Percentiles rank a stretch among this genome's conserved stretches.
phyloP scores from a whole-genome alignment of 2,113 vertebrate genomes.

The Nycticebus coucang region DNA sequence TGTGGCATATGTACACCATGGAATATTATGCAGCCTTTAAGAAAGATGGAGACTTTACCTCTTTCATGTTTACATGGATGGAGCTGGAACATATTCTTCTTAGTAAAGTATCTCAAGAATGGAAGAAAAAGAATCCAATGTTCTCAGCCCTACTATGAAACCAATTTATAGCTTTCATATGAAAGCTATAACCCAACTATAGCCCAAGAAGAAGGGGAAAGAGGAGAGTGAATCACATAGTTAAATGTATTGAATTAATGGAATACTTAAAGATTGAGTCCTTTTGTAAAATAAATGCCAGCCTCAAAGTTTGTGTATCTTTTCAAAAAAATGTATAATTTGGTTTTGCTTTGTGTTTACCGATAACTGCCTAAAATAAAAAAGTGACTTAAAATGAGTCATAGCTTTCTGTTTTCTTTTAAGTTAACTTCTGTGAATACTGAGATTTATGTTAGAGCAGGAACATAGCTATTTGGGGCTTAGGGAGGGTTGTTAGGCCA shows the following conservation, averaged over 20 bases:
- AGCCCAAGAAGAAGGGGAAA: no score
- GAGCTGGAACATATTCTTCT: no score
- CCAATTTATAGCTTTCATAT: no score
- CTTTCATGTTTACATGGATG: no score
- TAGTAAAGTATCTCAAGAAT: no score
- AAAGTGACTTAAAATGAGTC: constrained; percentile 25
- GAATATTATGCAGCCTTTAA: no score
- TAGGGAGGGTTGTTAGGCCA: not conserved
- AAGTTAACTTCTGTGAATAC: constrained; percentile 8
- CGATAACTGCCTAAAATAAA: constrained; percentile 33
- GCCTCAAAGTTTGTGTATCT: not conserved
- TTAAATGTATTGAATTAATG: not conserved
- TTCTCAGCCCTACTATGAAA: no score
- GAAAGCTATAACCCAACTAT: no score
- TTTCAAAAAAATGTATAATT: not conserved
- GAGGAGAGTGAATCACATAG: not conserved
- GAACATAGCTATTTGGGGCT: not conserved
- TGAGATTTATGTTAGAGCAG: not conserved
- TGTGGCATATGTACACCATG: no score
- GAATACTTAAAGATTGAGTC: not conserved
- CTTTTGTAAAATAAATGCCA: constrained; percentile 1
- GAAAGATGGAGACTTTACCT: no score
- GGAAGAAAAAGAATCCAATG: no score
- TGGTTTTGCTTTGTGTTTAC: not conserved
- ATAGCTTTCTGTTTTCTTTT: not conserved